Evolutionary conservation across 2,797 vertebrate species (phyloP), one percentile per base, ranked within the genome.

Genomic region (Malacoctenus gilli): DNA sequence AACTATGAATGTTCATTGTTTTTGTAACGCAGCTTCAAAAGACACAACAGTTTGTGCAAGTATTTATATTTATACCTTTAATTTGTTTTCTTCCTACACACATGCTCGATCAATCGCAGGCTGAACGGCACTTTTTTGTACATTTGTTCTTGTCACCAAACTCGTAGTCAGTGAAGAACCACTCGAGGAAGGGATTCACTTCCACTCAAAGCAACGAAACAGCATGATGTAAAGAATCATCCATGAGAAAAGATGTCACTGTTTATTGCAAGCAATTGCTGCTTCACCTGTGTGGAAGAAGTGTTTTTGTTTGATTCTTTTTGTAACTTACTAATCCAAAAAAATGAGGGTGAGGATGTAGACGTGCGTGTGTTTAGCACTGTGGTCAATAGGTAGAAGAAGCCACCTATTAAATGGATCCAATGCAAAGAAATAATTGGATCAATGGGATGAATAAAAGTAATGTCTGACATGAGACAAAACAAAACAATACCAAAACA

Each of bases 1-100:
- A 76, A 76, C 59, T 51, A 75, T 11, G 77, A 87, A 85, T 88
- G 86, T 86, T 74, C 23, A 55, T 83, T 79, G 76, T 66, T 40
- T 83, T 86, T 85, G 52, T 83, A 84, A 75, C 28, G 51, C 39
- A 63, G 49, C 59, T 59, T 38, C 42, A 68, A 35, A 55, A 68
- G 42, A 84, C 54, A 73, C 69, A 73, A 60, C 18, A 25, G 47
- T 75, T 59, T 68, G 74, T 78, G 65, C 62, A 59, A 57, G n/a
- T 67, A 59, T 83, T 79, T 80, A 56, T 83, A 78, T 78, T 80
- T 73, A 36, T 76, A 78, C 59, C 61, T 68, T 67, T 41, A 5
- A 25, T 59, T 53, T 54, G 9, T 10, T 15, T 31, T 18, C 34
- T 36, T 48, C 52, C 39, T 53, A 42, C 65, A 18, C 59, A 52